Base-by-base conservation (phyloP, 2,113 vertebrate genomes). In the Mormoops blainvillei region DNA sequence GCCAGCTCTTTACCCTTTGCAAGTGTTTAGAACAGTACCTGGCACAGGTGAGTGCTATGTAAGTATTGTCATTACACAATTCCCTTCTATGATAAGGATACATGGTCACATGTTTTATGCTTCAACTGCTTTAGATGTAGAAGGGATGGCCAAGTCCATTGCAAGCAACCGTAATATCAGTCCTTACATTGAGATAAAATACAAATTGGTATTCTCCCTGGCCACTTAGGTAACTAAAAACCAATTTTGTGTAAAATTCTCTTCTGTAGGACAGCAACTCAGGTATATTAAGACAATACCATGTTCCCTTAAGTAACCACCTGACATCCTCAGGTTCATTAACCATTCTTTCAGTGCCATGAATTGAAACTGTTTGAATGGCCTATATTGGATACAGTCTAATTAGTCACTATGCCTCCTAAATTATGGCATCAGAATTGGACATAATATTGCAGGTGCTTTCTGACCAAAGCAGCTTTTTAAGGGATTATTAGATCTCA, bases 401-500 rank as follows among this genome's bases (percentile, higher is more conserved):
- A 45, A 48, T 38, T 20, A 61, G 52, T 82, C 67, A 77, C 20
- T 67, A 10, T 58, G 24, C 41, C 67, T 90, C 74, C 31, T 87
- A 91, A 94, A 94, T 58, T 74, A 85, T 22, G 63, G 43, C 36
- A 81, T 74, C 65, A 89, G 50, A 92, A 92, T 67, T 78, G 20
- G 26, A 45, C 22, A 33, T 58, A 78, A 63, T 73, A 71, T 71
- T 54, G 24, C 14, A 89, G 48, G 54, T 86, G 16, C 52, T 65
- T 45, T 94, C 68, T 94, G 77, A 82, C 74, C 74, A 94, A 70
- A 41, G 26, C 80, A 92, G n/a, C 10, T 92, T 83, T 83, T 92
- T 41, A 26, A 52, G 45, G 80, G 22, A 88, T 68, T 68, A 68
- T 78, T 83, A 31, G 48, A 7, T 36, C 56, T 20, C 7, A 61